Evolutionary conservation across 2,888 invertebrate species (phyloP), one percentile per base, ranked within the genome.

Genomic region (Papilio gigon): DNA sequence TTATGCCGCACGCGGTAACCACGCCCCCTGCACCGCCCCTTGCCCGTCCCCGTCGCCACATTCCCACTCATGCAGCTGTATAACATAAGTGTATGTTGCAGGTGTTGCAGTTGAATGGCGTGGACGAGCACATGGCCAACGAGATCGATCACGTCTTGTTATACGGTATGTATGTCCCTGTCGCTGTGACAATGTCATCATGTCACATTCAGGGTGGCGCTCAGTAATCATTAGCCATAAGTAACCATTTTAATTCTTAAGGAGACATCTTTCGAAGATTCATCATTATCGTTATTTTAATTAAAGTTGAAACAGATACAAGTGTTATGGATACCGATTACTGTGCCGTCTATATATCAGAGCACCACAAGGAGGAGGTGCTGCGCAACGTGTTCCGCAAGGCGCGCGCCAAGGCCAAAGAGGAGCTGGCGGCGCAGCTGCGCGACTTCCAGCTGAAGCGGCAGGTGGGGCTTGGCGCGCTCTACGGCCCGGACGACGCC

Each of bases 351-450:
- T 37, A 37, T 37, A 4, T 11, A 8, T 6, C 74, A 92, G 97
- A 97, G 84, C 94, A 94, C 76, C 98, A 98, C 78, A 98, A 97
- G 82, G 98, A 98, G 80, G 98, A 98, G 84, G 94, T 96, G 73
- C 92, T 98, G 65, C 94, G 98, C 67, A 95, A 95, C 85, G 96
- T 97, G 72, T 99, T 99, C 86, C 95, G 96, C 90, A 97, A 97
- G 79, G 97, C 98, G 63, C 93, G 98, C 44, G 94, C 94, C 74
- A 94, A 95, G 77, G 97, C 97, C 6, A 95, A 96, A 79, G 96
- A 96, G 75, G 97, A 97, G 83, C 90, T 98, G 63, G 94, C 95
- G 65, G 95, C 95, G 76, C 96, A 96, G 79, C 91, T 98, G 63
- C 94, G 94, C 33, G 97, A 98, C 85, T 97, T 97, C 88, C 95